These are phyloP conservation scores for Tetragnatha versicolor DNA, from an alignment of 1,140 invertebrate species.

Conservation along the genomic window DNA sequence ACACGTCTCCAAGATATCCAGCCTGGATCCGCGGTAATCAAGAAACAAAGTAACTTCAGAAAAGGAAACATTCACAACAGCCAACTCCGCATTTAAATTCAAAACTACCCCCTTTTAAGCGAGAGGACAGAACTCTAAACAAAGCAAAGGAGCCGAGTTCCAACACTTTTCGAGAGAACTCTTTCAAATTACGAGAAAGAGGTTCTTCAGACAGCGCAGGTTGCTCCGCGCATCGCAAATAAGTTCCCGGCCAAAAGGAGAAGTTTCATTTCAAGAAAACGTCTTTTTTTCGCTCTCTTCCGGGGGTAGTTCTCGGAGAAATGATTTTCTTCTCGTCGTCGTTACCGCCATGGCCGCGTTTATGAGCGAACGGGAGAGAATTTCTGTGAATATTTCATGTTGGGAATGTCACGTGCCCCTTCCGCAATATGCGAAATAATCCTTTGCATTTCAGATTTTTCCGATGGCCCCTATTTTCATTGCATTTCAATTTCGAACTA, in stretches of 20 bases:
- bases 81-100: no score
- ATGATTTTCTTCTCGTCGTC: not conserved
- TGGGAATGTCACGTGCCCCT: not conserved
- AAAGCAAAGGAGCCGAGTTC: no score
- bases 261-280: not conserved
- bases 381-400: conserved; percentile 38
- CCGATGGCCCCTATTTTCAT: conserved; percentile 10
- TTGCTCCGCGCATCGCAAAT: not conserved
- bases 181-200: no score
- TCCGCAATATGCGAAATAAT: not conserved
- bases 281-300: not conserved
- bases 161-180: no score
- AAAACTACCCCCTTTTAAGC: no score
- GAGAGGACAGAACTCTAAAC: no score
- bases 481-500: conserved; percentile 20
- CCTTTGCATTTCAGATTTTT: conserved; percentile 17
- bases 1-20: no score
- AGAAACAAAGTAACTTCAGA: no score
- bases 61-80: no score
- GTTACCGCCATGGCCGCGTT: not conserved
- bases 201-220: not conserved
- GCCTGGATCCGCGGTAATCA: no score
- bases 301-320: not conserved
- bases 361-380: conserved; percentile 18
- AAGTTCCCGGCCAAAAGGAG: not conserved